These are phyloP conservation scores for Phaetusa simplex DNA, from an alignment of 2,113 vertebrate genomes.

Conservation along the genomic window DNA sequence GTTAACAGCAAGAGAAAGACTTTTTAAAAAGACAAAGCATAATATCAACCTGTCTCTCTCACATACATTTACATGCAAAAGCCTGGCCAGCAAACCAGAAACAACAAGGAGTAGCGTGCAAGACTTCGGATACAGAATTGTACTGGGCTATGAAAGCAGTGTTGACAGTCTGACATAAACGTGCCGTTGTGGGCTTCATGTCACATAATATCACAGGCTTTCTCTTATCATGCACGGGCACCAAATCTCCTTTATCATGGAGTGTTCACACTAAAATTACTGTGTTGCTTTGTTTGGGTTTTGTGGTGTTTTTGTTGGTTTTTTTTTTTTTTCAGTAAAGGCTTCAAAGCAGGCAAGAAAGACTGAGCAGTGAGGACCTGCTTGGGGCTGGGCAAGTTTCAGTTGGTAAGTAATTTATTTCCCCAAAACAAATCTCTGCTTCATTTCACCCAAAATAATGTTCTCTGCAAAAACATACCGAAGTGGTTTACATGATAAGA, in stretches of 20 bases:
- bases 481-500: neutral
- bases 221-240: neutral
- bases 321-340: neutral
- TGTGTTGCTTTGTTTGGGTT: neutral
- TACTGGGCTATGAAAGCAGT: neutral
- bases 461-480: neutral
- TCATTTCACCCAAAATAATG: neutral
- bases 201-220: neutral
- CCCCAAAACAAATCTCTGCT: neutral
- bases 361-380: neutral
- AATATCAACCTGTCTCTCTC: neutral
- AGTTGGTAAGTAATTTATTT: neutral
- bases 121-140: neutral
- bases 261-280: neutral
- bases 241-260: neutral
- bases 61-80: neutral
- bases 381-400: neutral
- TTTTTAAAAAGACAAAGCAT: neutral
- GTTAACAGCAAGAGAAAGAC: neutral
- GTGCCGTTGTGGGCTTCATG: neutral
- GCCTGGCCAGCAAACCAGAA: neutral
- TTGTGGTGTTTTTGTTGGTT: no score
- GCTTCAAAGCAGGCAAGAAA: neutral
- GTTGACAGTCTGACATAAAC: neutral
- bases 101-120: neutral